Base-by-base conservation (phyloP, 92 coral and sea anemone species). In the Porites evermanni region DNA sequence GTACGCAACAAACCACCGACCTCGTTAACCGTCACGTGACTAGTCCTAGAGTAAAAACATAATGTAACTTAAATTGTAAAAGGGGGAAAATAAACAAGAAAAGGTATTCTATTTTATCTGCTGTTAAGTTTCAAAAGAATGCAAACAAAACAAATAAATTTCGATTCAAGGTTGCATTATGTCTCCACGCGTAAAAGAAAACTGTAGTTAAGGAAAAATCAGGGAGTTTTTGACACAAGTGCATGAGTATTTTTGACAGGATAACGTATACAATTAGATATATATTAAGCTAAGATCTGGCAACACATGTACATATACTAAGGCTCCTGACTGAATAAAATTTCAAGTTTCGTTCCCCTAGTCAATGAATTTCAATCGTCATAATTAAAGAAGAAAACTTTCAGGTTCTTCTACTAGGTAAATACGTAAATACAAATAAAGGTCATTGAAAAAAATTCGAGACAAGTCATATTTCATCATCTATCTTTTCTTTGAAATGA, bases 1-100 rank as follows among this genome's bases (percentile, higher is more conserved):
- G 81, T 96, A 6, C 90, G 91, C 74, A 97, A 97, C 80, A 94
- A 94, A 81, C 99, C 99, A 2, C 99, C 99, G 60, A 89, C 97
- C 11, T 90, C 94, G 20, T 75, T 97, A 54, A 97, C 95, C 50
- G 92, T 93, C 79, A 85, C 93, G 6, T 92, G 89, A 91, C 8
- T 7, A 71, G 24, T 14, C 20, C 24, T 51, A 38, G 60, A 72
- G 8, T 6, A 24, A 66, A 60, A 6, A n/a, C 9, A 52, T 6
- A 8, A 26, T 17, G 11, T 9, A 78, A 50, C 61, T 6, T 18
- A 1, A 38, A 53, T 17, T 67, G 23, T 9, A 11, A 67, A 1
- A 67, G 21, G 7, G 1, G 6, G 8, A 0, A 18, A 63, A 10
- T 1, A 75, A n/a, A 53, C n/a, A 7, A 8, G 7, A 23, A 21